Percentiles rank a stretch among this genome's conserved stretches.
Conservation (phyloP, 1,140 invertebrate species). For the Drosophila sp. region DNA sequence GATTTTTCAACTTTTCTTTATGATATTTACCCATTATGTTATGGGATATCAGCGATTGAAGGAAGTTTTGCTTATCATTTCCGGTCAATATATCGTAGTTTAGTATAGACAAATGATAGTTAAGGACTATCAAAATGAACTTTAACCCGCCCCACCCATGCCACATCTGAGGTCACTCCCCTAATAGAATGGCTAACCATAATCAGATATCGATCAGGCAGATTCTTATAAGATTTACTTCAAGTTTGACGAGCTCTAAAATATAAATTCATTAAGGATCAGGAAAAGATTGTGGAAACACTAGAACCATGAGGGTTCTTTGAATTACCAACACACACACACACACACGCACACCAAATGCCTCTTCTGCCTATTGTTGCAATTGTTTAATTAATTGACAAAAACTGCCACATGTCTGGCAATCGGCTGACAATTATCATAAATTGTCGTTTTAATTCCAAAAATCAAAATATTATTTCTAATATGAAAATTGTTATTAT, state of each 20-base stretch:
- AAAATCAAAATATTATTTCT: conserved; percentile 72
- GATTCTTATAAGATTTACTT: too few species aligned
- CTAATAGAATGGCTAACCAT: too few species aligned
- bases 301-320: too few species aligned
- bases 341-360: neutral
- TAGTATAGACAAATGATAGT: neutral
- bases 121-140: too few species aligned
- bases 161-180: too few species aligned
- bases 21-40: conserved; percentile 38
- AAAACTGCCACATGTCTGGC: conserved; percentile 37
- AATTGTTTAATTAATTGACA: conserved; percentile 53
- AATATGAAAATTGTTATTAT: conserved; percentile 65
- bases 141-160: too few species aligned
- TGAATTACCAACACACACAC: neutral
- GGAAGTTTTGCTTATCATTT: conserved; percentile 48
- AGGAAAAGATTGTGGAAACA: too few species aligned
- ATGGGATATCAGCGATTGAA: conserved; percentile 19
- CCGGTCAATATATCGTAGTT: conserved; percentile 20
- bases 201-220: too few species aligned
- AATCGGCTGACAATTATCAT: conserved; percentile 65
- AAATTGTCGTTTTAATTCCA: conserved; percentile 49
- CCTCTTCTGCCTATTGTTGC: too few species aligned
- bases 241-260: too few species aligned
- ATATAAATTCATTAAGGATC: too few species aligned
- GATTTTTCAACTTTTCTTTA: conserved; percentile 54